Evolutionary conservation across 2,113 vertebrate species (phyloP).

Genomic region (Bothrops jararaca): DNA sequence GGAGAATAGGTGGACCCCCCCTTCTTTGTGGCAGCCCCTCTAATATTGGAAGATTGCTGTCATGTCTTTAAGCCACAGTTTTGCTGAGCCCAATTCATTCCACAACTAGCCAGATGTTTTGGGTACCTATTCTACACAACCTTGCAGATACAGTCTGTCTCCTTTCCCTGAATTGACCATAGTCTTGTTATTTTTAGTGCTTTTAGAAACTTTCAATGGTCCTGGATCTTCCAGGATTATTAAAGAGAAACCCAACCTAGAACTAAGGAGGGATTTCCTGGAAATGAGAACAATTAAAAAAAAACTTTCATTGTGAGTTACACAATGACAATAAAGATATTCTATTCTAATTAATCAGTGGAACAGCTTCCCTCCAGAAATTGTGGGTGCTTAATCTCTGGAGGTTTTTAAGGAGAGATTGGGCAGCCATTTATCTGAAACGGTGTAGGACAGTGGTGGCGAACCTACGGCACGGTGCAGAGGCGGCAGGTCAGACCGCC

Average conservation of each 20-base stretch:
- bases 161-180: not conserved
- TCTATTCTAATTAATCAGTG: not conserved
- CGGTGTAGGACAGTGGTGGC: not conserved
- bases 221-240: not conserved
- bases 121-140: not conserved
- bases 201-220: not conserved
- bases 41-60: too few species aligned
- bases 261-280: not conserved
- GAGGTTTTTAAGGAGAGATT: not conserved
- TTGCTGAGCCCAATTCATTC: not conserved
- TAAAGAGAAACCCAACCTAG: not conserved
- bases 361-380: not conserved
- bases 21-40: too few species aligned
- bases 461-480: too few species aligned
- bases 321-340: too few species aligned
- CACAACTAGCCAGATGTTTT: not conserved
- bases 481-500: too few species aligned
- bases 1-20: rapidly evolving
- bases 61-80: not conserved
- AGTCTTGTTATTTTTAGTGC: not conserved
- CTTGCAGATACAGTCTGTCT: not conserved
- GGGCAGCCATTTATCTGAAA: not conserved
- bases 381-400: not conserved
- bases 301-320: too few species aligned
- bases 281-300: not conserved